phyloP scores from a whole-genome alignment of 2,113 vertebrate genomes.

The Tetrax tetrax region DNA sequence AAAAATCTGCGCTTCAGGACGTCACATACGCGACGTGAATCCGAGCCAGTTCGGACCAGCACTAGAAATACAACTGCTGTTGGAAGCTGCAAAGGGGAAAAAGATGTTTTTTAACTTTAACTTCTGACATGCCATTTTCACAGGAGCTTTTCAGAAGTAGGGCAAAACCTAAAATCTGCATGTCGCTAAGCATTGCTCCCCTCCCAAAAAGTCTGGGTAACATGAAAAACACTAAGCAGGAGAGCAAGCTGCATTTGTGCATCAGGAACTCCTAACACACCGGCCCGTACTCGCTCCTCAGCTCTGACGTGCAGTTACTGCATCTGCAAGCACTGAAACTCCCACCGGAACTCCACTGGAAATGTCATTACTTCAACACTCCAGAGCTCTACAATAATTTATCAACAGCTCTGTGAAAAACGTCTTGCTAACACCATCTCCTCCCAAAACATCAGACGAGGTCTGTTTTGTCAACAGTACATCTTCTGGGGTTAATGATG shows the following conservation, averaged over 20 bases:
- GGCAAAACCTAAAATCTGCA: background rate
- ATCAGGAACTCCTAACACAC: background rate
- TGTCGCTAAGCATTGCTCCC: background rate
- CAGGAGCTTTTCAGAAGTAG: background rate
- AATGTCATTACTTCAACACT: constrained; percentile 25
- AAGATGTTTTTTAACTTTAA: background rate
- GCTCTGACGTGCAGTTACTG: background rate
- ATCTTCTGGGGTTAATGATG: constrained; percentile 16
- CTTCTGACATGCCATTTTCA: background rate
- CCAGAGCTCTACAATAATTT: background rate
- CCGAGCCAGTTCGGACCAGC: background rate
- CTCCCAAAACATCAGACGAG: background rate
- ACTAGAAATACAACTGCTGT: background rate
- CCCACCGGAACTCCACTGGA: constrained; percentile 21
- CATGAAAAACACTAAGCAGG: fast-evolving
- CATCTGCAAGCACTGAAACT: background rate
- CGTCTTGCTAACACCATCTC: background rate
- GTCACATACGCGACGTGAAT: background rate
- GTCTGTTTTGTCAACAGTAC: constrained; percentile 38
- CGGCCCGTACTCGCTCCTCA: background rate
- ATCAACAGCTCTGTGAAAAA: background rate
- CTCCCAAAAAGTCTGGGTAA: background rate
- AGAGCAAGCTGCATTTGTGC: background rate
- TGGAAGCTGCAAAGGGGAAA: background rate
- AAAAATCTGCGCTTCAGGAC: background rate